Conservation (phyloP, 2,113 vertebrate species). For the Amblyopsis rosae region DNA sequence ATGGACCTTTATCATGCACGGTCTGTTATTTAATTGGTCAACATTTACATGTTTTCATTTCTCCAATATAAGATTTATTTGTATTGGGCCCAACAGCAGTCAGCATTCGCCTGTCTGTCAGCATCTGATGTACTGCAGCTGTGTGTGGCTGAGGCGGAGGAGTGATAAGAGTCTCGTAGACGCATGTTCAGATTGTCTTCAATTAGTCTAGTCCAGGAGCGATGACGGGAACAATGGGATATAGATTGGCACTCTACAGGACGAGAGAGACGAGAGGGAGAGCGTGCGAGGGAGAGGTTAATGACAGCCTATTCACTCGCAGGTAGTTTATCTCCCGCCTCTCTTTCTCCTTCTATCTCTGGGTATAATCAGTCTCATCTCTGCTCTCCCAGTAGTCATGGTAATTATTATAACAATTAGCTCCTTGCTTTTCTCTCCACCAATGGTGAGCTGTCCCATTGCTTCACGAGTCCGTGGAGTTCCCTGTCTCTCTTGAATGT, state of each 20-base stretch:
- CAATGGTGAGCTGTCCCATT: conserved; percentile 30
- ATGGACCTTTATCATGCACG: too few species aligned
- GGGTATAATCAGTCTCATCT: conserved; percentile 61
- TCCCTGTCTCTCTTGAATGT: conserved; percentile 1
- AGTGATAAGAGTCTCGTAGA: conserved; percentile 50
- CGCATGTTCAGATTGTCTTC: conserved; percentile 59
- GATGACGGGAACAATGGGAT: conserved; percentile 62
- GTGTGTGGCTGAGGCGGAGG: conserved; percentile 21
- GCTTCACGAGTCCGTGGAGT: conserved; percentile 10
- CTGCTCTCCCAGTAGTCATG: conserved; percentile 52
- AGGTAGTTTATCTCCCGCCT: conserved; percentile 44
- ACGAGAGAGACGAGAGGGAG: conserved; percentile 56
- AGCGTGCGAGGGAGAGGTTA: conserved; percentile 58
- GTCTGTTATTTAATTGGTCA: too few species aligned
- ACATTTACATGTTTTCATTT: too few species aligned
- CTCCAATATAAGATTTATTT: too few species aligned
- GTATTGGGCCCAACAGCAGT: background rate
- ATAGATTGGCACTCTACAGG: conserved; percentile 64
- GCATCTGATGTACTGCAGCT: background rate
- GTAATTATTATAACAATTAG: conserved; percentile 72
- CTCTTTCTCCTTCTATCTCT: conserved; percentile 9
- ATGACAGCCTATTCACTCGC: conserved; percentile 63
- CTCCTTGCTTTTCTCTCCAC: conserved; percentile 26
- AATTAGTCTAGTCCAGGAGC: conserved; percentile 58
- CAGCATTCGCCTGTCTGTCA: background rate